Conservation (phyloP, 2,888 invertebrate species). For the Eupeodes luniger region DNA sequence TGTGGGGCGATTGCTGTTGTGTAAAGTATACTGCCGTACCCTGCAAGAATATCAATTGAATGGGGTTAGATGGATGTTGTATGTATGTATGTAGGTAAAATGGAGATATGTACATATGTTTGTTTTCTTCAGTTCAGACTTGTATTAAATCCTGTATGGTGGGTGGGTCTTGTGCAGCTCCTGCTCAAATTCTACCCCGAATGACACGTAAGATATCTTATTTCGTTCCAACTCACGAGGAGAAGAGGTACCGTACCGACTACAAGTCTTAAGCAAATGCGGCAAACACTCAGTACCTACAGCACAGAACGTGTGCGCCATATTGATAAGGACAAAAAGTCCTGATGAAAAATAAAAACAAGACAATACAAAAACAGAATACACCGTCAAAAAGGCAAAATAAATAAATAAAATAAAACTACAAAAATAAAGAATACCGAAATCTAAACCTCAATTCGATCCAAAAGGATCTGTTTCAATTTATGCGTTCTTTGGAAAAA, state of each 20-base stretch:
- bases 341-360: constrained; percentile 2
- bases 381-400: constrained; percentile 33
- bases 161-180: constrained; percentile 23
- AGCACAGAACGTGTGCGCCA: constrained; percentile 67
- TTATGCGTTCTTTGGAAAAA: constrained; percentile 54
- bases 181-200: constrained; percentile 34
- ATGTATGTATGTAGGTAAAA: not conserved
- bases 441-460: constrained; percentile 72
- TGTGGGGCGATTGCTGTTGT: constrained; percentile 74
- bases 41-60: constrained; percentile 71
- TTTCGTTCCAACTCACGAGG: constrained; percentile 31
- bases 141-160: constrained; percentile 32
- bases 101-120: too few relatives aligned
- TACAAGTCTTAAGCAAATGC: constrained; percentile 74
- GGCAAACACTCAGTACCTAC: constrained; percentile 69
- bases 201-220: constrained; percentile 62
- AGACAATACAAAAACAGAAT: constrained; percentile 19
- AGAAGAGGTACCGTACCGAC: constrained; percentile 44
- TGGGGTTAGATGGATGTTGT: constrained; percentile 11
- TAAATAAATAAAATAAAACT: constrained; percentile 12
- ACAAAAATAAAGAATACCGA: constrained; percentile 19
- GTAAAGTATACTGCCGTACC: constrained; percentile 67
- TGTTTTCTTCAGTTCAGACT: constrained; percentile 7
- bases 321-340: constrained; percentile 68
- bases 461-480: constrained; percentile 73